Conservation (phyloP, 2,113 vertebrate genomes). For the Nerophis ophidion region DNA sequence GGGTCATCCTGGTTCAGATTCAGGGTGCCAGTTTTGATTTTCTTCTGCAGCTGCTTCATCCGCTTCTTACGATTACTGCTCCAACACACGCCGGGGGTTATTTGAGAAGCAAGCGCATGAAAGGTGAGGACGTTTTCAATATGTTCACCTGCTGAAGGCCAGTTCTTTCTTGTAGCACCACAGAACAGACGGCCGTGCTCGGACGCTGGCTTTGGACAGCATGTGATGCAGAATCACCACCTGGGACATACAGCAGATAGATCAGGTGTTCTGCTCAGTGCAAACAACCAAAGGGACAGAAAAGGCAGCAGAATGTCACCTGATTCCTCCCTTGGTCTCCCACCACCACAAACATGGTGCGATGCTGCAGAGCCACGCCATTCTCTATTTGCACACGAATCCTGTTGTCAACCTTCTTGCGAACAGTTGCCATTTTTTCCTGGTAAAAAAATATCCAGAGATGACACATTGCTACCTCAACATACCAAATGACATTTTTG, state of each 20-base stretch:
- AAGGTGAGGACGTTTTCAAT: background rate
- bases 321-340: slow-evolving; percentile 93
- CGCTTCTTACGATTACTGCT: slow-evolving; percentile 94
- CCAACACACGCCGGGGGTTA: slow-evolving; percentile 5
- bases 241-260: slow-evolving; percentile 58
- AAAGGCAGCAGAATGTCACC: slow-evolving; percentile 57
- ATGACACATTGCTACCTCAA: background rate
- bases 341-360: slow-evolving; percentile 86
- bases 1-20: slow-evolving; percentile 92
- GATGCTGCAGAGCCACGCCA: slow-evolving; percentile 81
- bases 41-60: slow-evolving; percentile 96
- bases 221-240: slow-evolving; percentile 98
- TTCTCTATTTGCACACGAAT: slow-evolving; percentile 97
- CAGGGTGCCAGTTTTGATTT: slow-evolving; percentile 88
- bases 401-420: slow-evolving; percentile 94
- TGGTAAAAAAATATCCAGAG: background rate
- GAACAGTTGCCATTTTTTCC: slow-evolving; percentile 74
- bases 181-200: slow-evolving; percentile 87
- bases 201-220: slow-evolving; percentile 91
- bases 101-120: background rate
- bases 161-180: slow-evolving; percentile 99
- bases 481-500: no score
- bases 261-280: background rate
- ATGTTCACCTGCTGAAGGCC: slow-evolving; percentile 89
- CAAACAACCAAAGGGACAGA: background rate